Base-by-base conservation (phyloP, 1,140 invertebrate species). In the Anoplolepis gracilipes region DNA sequence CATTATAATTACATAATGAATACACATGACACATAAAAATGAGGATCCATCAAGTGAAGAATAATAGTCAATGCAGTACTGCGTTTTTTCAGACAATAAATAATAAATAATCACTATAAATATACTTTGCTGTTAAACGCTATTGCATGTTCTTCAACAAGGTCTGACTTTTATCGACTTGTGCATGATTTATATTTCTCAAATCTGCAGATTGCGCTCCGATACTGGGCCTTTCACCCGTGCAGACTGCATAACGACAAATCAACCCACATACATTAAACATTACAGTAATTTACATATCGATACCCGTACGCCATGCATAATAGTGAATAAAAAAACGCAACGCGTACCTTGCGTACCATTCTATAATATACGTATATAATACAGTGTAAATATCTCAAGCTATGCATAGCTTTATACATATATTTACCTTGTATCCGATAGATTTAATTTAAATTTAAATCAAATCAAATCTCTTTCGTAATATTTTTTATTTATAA, bases 281-380 rank as follows among this genome's bases (percentile, higher is more conserved):
- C 84, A 76, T 89, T 89, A 81, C 53, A 75, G 61, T 61, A 53
- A 88, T 88, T 88, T 88, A 88, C 87, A 88, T 88, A 85, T 89
- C 84, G 87, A 88, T 65, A 84, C 59, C 57, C 28, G 86, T 59
- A 73, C 28, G n/a, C 25, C 25, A 69, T 25, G 69, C 42, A 33
- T 39, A 67, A 13, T 11, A 49, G 16, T 33, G 33, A 67, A 36
- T 78, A 62, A 49, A 77, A 55, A 84, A 61, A 67, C 55, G 39
- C 8, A 65, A 36, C 33, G 33, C 30, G 22, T 11, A 16, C 36
- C 49, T 77, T 42, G 39, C 19, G 25, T 16, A 10, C 1, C 7
- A 36, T 28, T 72, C 46, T 16, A 25, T 33, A 49, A 36, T 78
- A 67, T 7, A 16, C 42, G 6, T 5, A 11, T 25, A n/a, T 36